A percentile compares a stretch with the other conserved stretches of the same genome.
Evolutionary conservation across 2,113 vertebrate genomes (phyloP).

Genomic region (Vireo altiloquus): DNA sequence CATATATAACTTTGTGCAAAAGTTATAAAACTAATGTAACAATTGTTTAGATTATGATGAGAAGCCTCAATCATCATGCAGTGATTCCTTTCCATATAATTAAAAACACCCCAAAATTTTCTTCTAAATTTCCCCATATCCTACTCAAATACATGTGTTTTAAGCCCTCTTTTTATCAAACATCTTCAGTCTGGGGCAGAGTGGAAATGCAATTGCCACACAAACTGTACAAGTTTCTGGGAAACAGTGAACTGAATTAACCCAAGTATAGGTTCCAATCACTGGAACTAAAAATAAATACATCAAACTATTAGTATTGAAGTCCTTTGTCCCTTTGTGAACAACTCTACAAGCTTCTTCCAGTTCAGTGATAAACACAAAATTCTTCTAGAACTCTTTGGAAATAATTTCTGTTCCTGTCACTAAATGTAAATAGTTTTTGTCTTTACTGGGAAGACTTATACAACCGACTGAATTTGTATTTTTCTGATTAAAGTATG

Average conservation of each 20-base stretch:
- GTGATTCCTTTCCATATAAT: background rate
- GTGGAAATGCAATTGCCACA: background rate
- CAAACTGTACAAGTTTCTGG: background rate
- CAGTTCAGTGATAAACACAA: background rate
- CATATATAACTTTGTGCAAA: background rate
- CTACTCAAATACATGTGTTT: background rate
- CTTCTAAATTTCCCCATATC: background rate
- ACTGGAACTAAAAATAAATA: background rate
- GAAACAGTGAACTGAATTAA: background rate
- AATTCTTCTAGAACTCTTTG: background rate
- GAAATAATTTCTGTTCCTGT: background rate
- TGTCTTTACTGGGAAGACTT: background rate
- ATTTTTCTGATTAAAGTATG: background rate
- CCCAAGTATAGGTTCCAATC: background rate
- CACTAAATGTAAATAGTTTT: background rate
- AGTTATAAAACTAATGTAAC: background rate
- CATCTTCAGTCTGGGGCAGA: background rate
- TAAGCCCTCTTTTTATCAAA: background rate
- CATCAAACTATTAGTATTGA: background rate
- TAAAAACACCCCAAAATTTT: background rate
- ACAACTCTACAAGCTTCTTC: background rate
- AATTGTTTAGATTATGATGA: background rate
- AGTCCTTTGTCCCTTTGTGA: background rate
- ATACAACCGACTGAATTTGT: background rate
- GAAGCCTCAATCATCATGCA: background rate